A percentile compares a stretch with the other conserved stretches of the same genome.
phyloP scores from a whole-genome alignment of 1,140 invertebrate species.

The Anagrus nilaparvatae region DNA sequence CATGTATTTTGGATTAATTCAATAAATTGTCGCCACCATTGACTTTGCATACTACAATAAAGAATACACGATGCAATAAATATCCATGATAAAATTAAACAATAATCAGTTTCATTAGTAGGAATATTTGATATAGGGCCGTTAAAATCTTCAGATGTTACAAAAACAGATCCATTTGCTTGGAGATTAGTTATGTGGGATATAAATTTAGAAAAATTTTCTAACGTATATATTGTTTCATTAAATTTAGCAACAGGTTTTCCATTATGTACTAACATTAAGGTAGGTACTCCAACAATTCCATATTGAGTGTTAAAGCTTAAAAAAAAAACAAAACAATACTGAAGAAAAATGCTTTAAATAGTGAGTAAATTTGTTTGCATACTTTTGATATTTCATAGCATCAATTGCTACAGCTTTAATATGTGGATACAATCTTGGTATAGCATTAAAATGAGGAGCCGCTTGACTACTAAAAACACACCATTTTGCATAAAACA shows the following conservation, averaged over 20 bases:
- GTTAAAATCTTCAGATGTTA: constrained; percentile 66
- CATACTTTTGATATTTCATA: constrained; percentile 64
- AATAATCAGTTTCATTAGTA: constrained; percentile 67
- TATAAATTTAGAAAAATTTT: constrained; percentile 74
- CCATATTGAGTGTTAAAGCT: constrained; percentile 87
- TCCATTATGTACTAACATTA: constrained; percentile 89
- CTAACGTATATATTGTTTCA: constrained; percentile 68
- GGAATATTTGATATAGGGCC: constrained; percentile 68
- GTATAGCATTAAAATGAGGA: constrained; percentile 82
- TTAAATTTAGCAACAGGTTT: constrained; percentile 80
- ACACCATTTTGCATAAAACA: constrained; percentile 86
- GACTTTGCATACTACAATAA: constrained; percentile 69
- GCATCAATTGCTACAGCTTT: constrained; percentile 87
- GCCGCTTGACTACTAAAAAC: constrained; percentile 82
- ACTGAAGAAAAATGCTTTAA: constrained; percentile 1
- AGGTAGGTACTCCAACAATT: constrained; percentile 84
- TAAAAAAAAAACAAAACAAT: constrained; percentile 16
- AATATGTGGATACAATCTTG: constrained; percentile 71
- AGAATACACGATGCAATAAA: constrained; percentile 71
- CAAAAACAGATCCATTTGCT: constrained; percentile 51
- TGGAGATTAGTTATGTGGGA: constrained; percentile 65
- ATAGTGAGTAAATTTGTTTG: constrained; percentile 9
- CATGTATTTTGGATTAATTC: constrained; percentile 80
- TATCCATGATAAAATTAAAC: constrained; percentile 72
- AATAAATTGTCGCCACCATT: constrained; percentile 68